These are phyloP conservation scores for Turnix velox DNA, from an alignment of 2,113 vertebrate species.

Conservation along the genomic window DNA sequence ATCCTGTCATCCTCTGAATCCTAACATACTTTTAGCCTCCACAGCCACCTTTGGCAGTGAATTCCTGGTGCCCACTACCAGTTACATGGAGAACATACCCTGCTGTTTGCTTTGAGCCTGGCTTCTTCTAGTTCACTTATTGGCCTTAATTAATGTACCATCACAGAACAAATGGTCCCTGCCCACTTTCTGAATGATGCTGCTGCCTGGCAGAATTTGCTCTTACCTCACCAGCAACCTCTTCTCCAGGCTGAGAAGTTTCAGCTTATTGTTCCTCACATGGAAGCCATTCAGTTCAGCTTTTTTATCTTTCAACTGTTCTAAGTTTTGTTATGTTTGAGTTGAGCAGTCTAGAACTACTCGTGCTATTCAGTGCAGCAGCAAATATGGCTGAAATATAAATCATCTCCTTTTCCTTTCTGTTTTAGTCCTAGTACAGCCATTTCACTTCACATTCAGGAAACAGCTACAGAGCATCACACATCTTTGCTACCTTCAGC, in stretches of 20 bases:
- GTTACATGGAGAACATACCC: background rate
- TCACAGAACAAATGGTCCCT: background rate
- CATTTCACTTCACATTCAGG: background rate
- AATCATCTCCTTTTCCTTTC: background rate
- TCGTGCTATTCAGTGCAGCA: background rate
- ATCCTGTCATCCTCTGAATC: constrained; percentile 35
- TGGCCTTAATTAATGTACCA: background rate
- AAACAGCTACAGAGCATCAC: background rate
- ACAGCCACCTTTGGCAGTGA: background rate
- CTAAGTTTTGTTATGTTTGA: background rate
- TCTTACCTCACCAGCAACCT: background rate
- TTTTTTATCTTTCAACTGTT: background rate
- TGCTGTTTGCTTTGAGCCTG: background rate
- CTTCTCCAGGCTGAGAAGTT: background rate
- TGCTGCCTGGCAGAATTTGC: background rate
- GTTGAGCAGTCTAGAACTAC: background rate
- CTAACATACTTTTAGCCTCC: background rate
- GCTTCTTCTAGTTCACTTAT: background rate
- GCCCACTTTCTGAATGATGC: background rate
- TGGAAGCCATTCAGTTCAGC: background rate
- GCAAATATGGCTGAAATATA: background rate
- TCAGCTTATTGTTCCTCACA: background rate
- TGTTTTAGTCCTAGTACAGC: background rate
- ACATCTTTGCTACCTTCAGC: background rate
- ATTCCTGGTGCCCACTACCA: constrained; percentile 12